Percentiles rank a stretch among this genome's conserved stretches.
Evolutionary conservation across 2,888 invertebrate species (phyloP).

Genomic region (Panopea generosa): DNA sequence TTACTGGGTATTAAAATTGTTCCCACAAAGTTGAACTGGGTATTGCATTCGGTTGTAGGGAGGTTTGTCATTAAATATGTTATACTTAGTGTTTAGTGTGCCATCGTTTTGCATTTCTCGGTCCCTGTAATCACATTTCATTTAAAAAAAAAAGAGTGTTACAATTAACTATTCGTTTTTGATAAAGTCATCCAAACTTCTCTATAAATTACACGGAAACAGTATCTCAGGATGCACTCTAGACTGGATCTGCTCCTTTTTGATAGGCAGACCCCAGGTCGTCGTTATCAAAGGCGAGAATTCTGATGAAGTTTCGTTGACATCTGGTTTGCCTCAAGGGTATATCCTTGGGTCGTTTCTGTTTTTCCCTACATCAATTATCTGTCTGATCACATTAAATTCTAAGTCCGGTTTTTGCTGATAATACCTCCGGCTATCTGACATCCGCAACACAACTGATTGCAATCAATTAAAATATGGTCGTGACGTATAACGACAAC

Average conservation of each 20-base stretch:
- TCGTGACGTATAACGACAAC: neutral
- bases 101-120: too few species aligned
- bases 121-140: too few species aligned
- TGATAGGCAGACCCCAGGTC: neutral
- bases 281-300: neutral
- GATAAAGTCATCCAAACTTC: neutral
- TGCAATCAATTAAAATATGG: neutral
- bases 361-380: neutral
- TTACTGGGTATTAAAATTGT: too few species aligned
- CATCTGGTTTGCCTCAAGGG: neutral
- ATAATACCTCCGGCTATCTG: neutral
- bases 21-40: too few species aligned
- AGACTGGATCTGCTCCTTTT: neutral
- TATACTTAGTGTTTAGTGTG: too few species aligned
- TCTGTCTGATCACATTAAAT: neutral
- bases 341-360: neutral
- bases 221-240: neutral
- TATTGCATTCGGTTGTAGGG: too few species aligned
- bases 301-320: neutral
- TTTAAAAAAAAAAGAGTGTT: too few species aligned
- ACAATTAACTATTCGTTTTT: too few species aligned
- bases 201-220: neutral
- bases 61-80: too few species aligned
- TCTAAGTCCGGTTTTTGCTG: neutral
- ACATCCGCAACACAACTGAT: constrained; percentile 1